Evolutionary conservation across 2,888 invertebrate genomes (phyloP), one percentile per base, ranked within the genome.

Genomic region (Celastrina argiolus): DNA sequence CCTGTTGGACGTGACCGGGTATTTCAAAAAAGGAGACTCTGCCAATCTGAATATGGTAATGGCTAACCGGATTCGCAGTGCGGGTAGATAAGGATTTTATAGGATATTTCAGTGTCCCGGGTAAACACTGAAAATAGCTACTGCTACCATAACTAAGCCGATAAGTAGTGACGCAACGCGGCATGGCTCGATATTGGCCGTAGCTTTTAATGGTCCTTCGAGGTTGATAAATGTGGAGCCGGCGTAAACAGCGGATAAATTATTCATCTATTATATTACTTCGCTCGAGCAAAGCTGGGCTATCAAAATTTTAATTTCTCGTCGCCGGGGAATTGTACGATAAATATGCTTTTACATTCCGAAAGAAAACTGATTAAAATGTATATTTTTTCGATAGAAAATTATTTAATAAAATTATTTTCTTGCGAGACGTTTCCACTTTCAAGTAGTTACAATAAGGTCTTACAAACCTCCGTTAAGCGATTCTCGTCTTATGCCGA

Each of bases 1-100:
- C 70, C 70, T 56, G 64, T 69, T 63, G 76, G 72, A 82, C 80
- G 80, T 81, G 80, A 77, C 77, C 77, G 72, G 76, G 66, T 70
- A 69, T 51, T 22, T 22, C 12, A 73, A 75, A 77, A 78, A 78
- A 67, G 67, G 66, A 67, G 66, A 65, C 61, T 69, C 68, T 51
- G 78, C 78, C 83, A 85, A 85, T 85, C 83, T 84, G 84, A 83
- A 87, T 85, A 85, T 87, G 87, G 83, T 82, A 88, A 87, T 84
- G 82, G 74, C 74, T 76, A 75, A 76, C 81, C 83, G 82, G 81
- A 84, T 84, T 85, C 85, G 81, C 81, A 85, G 83, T 85, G 84
- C 84, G 82, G 85, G 81, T 73, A 83, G 89, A 88, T 88, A 88
- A 87, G 85, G 81, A 79, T 83, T 86, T 87, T 86, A 85, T 83